A percentile compares a stretch with the other conserved stretches of the same genome.
phyloP scores from a whole-genome alignment of 2,888 invertebrate species.

The Empis stercorea region DNA sequence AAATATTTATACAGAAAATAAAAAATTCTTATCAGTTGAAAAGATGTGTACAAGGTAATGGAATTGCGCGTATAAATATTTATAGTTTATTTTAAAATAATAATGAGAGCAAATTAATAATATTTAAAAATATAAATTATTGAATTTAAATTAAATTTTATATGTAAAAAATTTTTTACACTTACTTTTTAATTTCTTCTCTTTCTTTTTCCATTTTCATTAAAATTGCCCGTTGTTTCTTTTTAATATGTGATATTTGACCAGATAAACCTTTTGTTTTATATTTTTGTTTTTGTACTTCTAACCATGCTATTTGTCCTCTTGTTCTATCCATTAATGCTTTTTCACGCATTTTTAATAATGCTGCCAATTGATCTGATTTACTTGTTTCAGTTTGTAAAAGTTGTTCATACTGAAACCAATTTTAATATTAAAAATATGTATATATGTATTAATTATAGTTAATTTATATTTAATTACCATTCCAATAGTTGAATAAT shows the following conservation, averaged over 20 bases:
- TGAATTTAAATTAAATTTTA: too few species aligned
- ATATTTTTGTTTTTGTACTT: conserved; percentile 48
- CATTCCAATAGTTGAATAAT: conserved; percentile 26
- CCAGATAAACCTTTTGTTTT: conserved; percentile 43
- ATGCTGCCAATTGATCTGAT: conserved; percentile 49
- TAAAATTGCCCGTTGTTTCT: conserved; percentile 53
- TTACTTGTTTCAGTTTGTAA: conserved; percentile 54
- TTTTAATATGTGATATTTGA: conserved; percentile 46
- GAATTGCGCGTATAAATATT: not conserved
- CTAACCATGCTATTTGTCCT: conserved; percentile 49
- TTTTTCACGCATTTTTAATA: conserved; percentile 53
- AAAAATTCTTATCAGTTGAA: too few species aligned
- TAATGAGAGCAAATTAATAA: too few species aligned
- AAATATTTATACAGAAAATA: too few species aligned
- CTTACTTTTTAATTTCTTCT: conserved; percentile 50
- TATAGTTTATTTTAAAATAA: not conserved
- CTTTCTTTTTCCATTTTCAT: conserved; percentile 53
- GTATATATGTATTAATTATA: not conserved
- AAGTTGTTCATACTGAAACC: conserved; percentile 43
- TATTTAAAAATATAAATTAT: too few species aligned
- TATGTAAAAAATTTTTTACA: too few species aligned
- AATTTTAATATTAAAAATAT: not conserved
- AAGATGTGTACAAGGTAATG: not conserved
- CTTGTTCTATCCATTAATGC: conserved; percentile 53
- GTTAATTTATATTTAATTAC: conserved; percentile 15